Base-by-base conservation (phyloP, 2,797 vertebrate species). In the Lithobates pipiens region DNA sequence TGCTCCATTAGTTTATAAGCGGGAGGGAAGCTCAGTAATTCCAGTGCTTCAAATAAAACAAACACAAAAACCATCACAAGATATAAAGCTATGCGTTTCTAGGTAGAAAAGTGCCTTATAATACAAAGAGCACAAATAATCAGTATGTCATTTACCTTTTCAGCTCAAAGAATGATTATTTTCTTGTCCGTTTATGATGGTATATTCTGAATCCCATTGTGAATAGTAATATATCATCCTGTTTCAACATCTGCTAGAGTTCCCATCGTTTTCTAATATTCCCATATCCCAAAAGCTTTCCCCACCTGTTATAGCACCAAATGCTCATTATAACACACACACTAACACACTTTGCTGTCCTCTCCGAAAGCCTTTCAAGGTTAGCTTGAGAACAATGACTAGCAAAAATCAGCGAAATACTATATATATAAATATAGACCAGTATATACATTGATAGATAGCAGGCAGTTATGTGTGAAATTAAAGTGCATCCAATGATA, bases 191-290 rank as follows among this genome's bases (percentile, higher is more conserved):
- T 94, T 93, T 92, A 89, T 89, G 87, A 88, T 90, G 88, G 92
- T 94, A 93, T 94, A 94, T 93, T 94, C 90, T 94, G 94, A 95
- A 95, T 95, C 93, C 94, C 95, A 94, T 93, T 93, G 93, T 95
- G 94, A 95, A 90, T 89, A 91, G 95, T 93, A 94, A 96, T 95
- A 95, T 90, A 95, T 96, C 95, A 96, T 95, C 93, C 93, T 93
- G 93, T 92, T 94, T 94, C 93, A 96, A 95, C 96, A 96, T 96
- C 95, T 96, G 95, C 93, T 96, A 90, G 91, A 94, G 93, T 91
- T 93, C 93, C 85, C 91, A 93, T 95, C 93, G 94, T 91, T 91
- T 94, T 93, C 93, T 95, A 95, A 95, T 95, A 94, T 95, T 90
- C 91, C 92, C 92, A 94, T 93, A 94, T 96, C 95, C 95, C 95